Conservation (phyloP, 2,888 invertebrate genomes). For the Penaeus monodon region DNA sequence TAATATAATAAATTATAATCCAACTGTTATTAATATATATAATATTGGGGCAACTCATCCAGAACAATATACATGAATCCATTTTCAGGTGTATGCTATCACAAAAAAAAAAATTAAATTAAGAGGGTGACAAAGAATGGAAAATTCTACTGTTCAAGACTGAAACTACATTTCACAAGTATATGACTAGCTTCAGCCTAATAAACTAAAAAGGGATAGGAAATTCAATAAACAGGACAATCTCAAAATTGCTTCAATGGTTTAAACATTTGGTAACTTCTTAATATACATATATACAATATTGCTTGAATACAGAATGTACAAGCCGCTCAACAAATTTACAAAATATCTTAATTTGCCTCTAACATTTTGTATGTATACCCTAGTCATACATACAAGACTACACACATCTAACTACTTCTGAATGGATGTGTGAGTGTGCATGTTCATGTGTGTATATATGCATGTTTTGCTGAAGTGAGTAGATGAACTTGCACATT, state of each 20-base stretch:
- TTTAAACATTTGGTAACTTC: constrained; percentile 36
- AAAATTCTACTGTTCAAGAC: not conserved
- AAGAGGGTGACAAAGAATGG: not conserved
- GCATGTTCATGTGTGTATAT: not conserved
- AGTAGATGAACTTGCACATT: not conserved
- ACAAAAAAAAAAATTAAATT: not conserved
- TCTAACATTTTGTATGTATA: not conserved
- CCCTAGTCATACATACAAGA: not conserved
- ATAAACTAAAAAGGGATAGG: not conserved
- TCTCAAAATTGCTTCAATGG: not conserved
- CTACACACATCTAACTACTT: not conserved
- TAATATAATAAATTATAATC: too few relatives aligned
- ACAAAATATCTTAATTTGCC: too few relatives aligned
- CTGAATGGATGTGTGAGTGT: not conserved
- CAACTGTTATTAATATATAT: too few relatives aligned
- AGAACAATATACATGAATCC: too few relatives aligned
- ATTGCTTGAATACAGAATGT: too few relatives aligned
- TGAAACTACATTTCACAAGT: constrained; percentile 2
- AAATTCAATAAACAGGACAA: too few relatives aligned
- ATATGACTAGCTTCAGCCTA: constrained; percentile 44
- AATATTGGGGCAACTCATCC: too few relatives aligned
- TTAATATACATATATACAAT: constrained; percentile 43
- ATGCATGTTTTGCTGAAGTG: not conserved
- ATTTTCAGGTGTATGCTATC: not conserved
- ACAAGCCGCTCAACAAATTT: too few relatives aligned